Evolutionary conservation across 2,888 invertebrate genomes (phyloP).

Genomic region (Steromphala cineraria): DNA sequence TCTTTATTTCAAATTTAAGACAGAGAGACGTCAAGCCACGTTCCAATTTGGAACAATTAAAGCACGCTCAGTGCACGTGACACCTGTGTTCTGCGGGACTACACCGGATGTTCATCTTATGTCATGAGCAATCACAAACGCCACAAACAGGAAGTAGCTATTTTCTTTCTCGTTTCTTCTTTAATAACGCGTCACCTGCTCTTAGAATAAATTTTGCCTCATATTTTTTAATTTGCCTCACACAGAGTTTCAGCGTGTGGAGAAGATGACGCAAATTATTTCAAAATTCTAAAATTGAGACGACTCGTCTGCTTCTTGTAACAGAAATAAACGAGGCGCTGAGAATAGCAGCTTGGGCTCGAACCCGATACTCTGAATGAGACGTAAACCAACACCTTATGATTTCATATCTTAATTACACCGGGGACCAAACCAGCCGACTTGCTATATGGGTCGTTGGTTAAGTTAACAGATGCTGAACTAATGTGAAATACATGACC

Average conservation of each 20-base stretch:
- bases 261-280: background rate
- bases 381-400: background rate
- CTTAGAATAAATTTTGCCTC: background rate
- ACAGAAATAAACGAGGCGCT: background rate
- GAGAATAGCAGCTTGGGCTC: too few relatives aligned
- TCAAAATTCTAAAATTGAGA: conserved; percentile 5
- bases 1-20: conserved; percentile 19
- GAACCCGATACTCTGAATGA: too few relatives aligned
- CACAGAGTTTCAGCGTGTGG: background rate
- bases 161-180: conserved; percentile 16
- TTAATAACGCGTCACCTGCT: conserved; percentile 11
- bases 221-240: background rate
- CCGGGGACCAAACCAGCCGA: too few relatives aligned
- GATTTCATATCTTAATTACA: conserved; percentile 18
- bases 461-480: too few relatives aligned
- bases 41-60: conserved; percentile 5
- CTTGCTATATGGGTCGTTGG: too few relatives aligned
- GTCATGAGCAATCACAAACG: conserved; percentile 12
- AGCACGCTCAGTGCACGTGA: conserved; percentile 13
- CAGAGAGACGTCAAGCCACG: background rate
- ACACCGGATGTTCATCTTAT: conserved; percentile 21
- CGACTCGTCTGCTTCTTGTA: background rate
- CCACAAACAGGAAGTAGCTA: conserved; percentile 16
- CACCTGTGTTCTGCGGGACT: background rate
- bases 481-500: too few relatives aligned